Evolutionary conservation across 2,113 vertebrate species (phyloP), one percentile per base, ranked within the genome.

Genomic region (Oostethus manadensis): DNA sequence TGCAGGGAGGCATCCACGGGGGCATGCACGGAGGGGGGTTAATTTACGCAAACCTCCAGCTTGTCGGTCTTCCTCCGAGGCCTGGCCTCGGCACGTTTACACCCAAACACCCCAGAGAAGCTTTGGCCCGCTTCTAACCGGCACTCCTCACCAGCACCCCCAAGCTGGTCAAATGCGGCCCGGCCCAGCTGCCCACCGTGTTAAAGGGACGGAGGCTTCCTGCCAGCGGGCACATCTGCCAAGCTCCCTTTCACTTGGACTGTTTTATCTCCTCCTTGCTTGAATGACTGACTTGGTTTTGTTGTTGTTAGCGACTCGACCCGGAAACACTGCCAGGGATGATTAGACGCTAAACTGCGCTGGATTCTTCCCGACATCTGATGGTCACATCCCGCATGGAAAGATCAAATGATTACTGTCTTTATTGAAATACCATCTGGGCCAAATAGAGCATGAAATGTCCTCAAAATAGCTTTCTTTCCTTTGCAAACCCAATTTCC

Each of bases 171-270:
- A 88, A 87, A 89, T 85, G 86, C 86, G 87, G 62, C 71, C 65
- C 51, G 43, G 74, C 76, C 85, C 87, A 86, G 86, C 85, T 87
- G 84, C 85, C 84, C 79, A 70, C 71, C 64, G 69, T 81, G 80
- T 87, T 85, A 84, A 84, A 88, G 81, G 82, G 79, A 86, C 85
- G 81, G 71, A 62, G 70, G 67, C 87, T 83, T 82, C 86, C 86
- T 83, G 81, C 86, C 81, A 85, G 76, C 75, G 65, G 17, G 64
- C 75, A 86, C 88, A 89, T 89, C 88, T 90, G 88, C 80, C 86
- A 84, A 78, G 66, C 77, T 64, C 66, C 79, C 80, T 14, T 42
- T 38, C n/a, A n/a, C n/a, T n/a, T n/a, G n/a, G n/a, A n/a, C n/a
- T n/a, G n/a, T n/a, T 42, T 42, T 33, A 42, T 42, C 38, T 42